These are phyloP conservation scores for Cercopithecus hamlyni DNA, from an alignment of 2,797 vertebrate species.

Conservation along the genomic window DNA sequence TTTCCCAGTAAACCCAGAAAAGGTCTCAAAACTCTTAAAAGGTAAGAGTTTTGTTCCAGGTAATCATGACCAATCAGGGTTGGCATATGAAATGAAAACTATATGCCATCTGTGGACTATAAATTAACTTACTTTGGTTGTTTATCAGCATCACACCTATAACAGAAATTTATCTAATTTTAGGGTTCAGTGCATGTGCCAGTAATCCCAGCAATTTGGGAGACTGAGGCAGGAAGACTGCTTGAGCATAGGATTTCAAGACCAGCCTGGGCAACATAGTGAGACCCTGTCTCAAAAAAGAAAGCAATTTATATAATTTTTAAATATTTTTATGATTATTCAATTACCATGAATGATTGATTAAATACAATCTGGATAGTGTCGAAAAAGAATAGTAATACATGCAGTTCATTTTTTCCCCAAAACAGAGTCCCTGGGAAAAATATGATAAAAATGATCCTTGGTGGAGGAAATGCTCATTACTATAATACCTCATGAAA, in stretches of 20 bases:
- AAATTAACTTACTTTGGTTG: not conserved
- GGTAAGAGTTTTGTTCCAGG: not conserved
- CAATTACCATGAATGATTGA: not conserved
- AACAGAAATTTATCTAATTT: not conserved
- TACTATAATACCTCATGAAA: not conserved
- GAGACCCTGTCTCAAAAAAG: not conserved
- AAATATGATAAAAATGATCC: not conserved
- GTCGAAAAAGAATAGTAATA: not conserved
- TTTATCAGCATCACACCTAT: not conserved
- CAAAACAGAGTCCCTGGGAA: not conserved
- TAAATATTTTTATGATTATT: slow-evolving; percentile 3
- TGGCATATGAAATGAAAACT: not conserved
- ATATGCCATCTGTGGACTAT: not conserved
- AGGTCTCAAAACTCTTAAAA: not conserved
- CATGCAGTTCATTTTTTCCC: not conserved
- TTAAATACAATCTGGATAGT: not conserved
- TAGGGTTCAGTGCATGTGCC: not conserved
- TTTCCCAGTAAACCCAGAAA: not conserved
- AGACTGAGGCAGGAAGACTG: not conserved
- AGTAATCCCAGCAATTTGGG: not conserved
- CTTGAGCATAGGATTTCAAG: not conserved
- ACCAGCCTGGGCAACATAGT: not conserved
- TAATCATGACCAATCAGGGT: not conserved
- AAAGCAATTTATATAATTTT: not conserved
- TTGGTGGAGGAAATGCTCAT: not conserved